These are phyloP conservation scores for Stigmatopora nigra DNA, from an alignment of 2,113 vertebrate genomes.

Conservation along the genomic window DNA sequence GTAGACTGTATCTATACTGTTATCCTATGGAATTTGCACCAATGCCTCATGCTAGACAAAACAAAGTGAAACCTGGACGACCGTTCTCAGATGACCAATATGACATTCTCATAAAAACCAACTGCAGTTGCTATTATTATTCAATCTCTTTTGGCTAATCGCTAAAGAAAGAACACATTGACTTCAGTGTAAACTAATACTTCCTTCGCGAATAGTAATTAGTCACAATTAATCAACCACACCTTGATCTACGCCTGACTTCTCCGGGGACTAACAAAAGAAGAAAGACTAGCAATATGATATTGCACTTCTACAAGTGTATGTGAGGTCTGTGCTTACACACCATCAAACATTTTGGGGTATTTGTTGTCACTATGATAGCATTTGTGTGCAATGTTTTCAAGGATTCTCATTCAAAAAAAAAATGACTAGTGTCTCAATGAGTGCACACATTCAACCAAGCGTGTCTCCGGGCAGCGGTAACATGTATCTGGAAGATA, in stretches of 20 bases:
- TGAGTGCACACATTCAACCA: constrained; percentile 23
- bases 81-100: neutral
- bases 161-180: neutral
- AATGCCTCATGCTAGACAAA: constrained; percentile 25
- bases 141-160: neutral
- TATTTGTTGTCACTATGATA: constrained; percentile 6
- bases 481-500: constrained; percentile 26
- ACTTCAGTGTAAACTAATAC: constrained; percentile 18
- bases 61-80: constrained; percentile 9
- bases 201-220: constrained; percentile 35
- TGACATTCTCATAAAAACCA: constrained; percentile 1
- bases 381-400: constrained; percentile 13
- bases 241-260: constrained; percentile 20
- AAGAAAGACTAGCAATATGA: constrained; percentile 49
- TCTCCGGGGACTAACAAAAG: constrained; percentile 46
- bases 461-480: constrained; percentile 14
- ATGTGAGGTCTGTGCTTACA: constrained; percentile 12
- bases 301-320: constrained; percentile 24
- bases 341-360: constrained; percentile 13
- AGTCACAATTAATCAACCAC: constrained; percentile 37
- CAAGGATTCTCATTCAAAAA: constrained; percentile 10
- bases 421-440: constrained; percentile 5
- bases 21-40: constrained; percentile 14
- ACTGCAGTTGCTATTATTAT: neutral
- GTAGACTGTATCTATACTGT: constrained; percentile 9